Percentiles rank a stretch among this genome's conserved stretches.
These are phyloP conservation scores for Linhomoeus sp. DNA, from an alignment of 2,888 invertebrate genomes.

Conservation along the genomic window DNA sequence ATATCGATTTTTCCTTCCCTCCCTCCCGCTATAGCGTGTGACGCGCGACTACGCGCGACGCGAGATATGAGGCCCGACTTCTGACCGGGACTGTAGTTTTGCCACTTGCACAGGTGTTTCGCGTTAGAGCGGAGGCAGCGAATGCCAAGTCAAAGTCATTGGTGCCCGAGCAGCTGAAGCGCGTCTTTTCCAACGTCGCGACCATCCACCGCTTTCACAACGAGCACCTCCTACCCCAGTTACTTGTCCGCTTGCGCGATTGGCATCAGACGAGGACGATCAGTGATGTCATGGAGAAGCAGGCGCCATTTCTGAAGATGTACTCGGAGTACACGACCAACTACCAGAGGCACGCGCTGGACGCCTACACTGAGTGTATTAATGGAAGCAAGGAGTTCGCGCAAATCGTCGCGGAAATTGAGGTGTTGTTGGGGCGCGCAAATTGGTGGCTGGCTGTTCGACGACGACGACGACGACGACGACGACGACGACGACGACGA, in stretches of 20 bases:
- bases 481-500: too few relatives aligned
- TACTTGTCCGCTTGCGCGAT: conserved; percentile 38
- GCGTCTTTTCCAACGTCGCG: conserved; percentile 45
- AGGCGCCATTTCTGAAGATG: conserved; percentile 46
- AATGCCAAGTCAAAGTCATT: too few relatives aligned
- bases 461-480: too few relatives aligned
- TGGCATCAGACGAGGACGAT: conserved; percentile 35
- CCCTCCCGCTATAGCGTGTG: too few relatives aligned
- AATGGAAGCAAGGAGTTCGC: conserved; percentile 40
- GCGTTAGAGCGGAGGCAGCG: too few relatives aligned
- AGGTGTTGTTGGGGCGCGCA: too few relatives aligned
- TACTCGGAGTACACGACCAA: conserved; percentile 48
- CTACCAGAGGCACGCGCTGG: conserved; percentile 39
- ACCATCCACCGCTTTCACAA: conserved; percentile 44
- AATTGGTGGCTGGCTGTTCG: too few relatives aligned
- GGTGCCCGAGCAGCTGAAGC: conserved; percentile 33
- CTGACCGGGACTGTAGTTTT: too few relatives aligned
- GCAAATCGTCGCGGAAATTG: conserved; percentile 40
- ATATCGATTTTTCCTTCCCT: too few relatives aligned
- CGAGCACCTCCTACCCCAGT: conserved; percentile 42
- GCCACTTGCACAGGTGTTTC: too few relatives aligned
- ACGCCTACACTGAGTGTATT: conserved; percentile 38
- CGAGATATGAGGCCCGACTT: too few relatives aligned
- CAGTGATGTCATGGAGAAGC: conserved; percentile 43
- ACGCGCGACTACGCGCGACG: too few relatives aligned